Evolutionary conservation across 1,140 invertebrate species (phyloP).

Genomic region (Maconellicoccus hirsutus): DNA sequence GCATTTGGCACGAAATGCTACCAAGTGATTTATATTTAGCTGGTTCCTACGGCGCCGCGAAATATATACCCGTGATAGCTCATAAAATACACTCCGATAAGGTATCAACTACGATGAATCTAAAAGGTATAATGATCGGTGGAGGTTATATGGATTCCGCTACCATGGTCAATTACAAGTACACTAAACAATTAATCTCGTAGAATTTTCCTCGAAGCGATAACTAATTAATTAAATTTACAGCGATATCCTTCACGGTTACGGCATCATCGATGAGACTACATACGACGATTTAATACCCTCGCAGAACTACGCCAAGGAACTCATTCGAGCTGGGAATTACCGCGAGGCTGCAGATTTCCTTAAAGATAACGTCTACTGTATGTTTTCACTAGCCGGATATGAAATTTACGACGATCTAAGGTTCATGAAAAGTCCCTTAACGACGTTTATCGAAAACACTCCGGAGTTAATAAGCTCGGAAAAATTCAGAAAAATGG

Average conservation of each 20-base stretch:
- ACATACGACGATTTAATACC: constrained; percentile 28
- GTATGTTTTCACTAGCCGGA: background rate
- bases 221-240: constrained; percentile 48
- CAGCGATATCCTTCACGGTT: constrained; percentile 49
- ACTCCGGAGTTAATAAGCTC: constrained; percentile 61
- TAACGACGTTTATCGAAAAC: background rate
- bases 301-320: constrained; percentile 27
- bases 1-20: constrained; percentile 53
- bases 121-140: constrained; percentile 63
- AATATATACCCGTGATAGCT: constrained; percentile 65
- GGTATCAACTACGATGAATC: constrained; percentile 44
- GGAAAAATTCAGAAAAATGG: constrained; percentile 67
- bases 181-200: constrained; percentile 36
- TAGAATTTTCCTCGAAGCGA: constrained; percentile 52
- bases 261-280: constrained; percentile 49
- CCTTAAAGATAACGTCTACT: constrained; percentile 6
- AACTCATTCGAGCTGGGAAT: background rate
- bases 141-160: constrained; percentile 72
- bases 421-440: constrained; percentile 40
- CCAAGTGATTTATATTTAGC: constrained; percentile 60
- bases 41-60: constrained; percentile 78
- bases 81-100: constrained; percentile 62
- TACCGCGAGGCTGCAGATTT: background rate
- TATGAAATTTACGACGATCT: constrained; percentile 34
- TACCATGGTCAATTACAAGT: constrained; percentile 60